These are phyloP conservation scores for Ptilonorhynchus violaceus DNA, from an alignment of 2,113 vertebrate species.

Conservation along the genomic window DNA sequence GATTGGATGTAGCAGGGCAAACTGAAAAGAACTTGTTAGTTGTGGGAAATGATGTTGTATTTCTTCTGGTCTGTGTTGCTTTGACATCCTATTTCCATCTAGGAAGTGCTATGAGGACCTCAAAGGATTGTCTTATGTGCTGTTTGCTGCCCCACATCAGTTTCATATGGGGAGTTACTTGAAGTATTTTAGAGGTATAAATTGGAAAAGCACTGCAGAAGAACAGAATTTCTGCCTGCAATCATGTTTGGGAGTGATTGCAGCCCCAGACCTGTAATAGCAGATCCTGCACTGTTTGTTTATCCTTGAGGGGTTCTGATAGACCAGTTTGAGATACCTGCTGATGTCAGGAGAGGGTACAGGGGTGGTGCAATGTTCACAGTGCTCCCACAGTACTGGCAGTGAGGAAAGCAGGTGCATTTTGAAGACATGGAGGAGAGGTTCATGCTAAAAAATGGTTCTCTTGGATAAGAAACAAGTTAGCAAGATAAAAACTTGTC, in stretches of 20 bases:
- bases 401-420: neutral
- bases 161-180: neutral
- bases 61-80: neutral
- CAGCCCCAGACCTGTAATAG: neutral
- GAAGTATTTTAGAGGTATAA: neutral
- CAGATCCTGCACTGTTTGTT: slow-evolving; percentile 6
- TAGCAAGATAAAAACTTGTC: neutral
- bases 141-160: neutral
- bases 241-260: neutral
- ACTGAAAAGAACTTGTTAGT: neutral
- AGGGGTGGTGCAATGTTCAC: neutral
- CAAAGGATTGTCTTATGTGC: neutral
- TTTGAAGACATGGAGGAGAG: neutral
- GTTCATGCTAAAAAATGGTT: neutral
- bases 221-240: neutral
- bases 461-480: neutral
- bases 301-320: neutral
- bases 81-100: neutral
- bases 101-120: neutral
- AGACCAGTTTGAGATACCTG: neutral
- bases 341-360: neutral
- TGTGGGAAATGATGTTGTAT: neutral
- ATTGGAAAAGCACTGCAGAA: neutral
- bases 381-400: neutral
- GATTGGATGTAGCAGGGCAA: neutral